These are phyloP conservation scores for Unio delphinus DNA, from an alignment of 2,888 invertebrate genomes.

Conservation along the genomic window DNA sequence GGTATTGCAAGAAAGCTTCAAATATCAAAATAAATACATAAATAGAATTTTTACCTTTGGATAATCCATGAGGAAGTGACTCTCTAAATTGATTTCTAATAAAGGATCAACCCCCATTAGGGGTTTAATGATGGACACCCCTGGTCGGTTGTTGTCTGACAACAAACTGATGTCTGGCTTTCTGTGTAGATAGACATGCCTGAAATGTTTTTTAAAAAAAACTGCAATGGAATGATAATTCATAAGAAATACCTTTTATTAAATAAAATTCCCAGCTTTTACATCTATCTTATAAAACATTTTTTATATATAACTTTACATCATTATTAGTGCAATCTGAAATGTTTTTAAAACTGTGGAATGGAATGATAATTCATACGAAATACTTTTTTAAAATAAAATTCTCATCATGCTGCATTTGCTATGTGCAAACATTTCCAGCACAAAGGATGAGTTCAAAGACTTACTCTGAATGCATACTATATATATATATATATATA, in stretches of 20 bases:
- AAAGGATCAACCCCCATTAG: slow-evolving; percentile 69
- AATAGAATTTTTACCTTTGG: slow-evolving; percentile 57
- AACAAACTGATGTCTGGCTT: slow-evolving; percentile 48
- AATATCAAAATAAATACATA: too few species aligned
- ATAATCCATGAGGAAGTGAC: slow-evolving; percentile 68
- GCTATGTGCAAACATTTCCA: too few species aligned
- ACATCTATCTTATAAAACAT: too few species aligned
- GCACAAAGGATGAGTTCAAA: too few species aligned
- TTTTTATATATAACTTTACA: too few species aligned
- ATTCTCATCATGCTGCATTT: too few species aligned
- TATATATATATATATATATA: too few species aligned
- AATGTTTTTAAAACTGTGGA: too few species aligned
- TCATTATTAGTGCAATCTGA: too few species aligned
- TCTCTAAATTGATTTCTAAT: slow-evolving; percentile 68
- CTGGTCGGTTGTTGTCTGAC: slow-evolving; percentile 59
- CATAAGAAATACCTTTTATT: not conserved
- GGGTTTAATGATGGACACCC: slow-evolving; percentile 70
- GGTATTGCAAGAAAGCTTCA: too few species aligned
- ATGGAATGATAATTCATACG: too few species aligned
- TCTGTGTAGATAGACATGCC: slow-evolving; percentile 40
- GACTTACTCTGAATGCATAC: too few species aligned
- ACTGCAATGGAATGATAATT: not conserved
- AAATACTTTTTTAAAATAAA: not conserved
- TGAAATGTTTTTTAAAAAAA: slow-evolving; percentile 31
- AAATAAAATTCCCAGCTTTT: not conserved